These are phyloP conservation scores for Emydocephalus ijimae DNA, from an alignment of 2,113 vertebrate species.

Conservation along the genomic window DNA sequence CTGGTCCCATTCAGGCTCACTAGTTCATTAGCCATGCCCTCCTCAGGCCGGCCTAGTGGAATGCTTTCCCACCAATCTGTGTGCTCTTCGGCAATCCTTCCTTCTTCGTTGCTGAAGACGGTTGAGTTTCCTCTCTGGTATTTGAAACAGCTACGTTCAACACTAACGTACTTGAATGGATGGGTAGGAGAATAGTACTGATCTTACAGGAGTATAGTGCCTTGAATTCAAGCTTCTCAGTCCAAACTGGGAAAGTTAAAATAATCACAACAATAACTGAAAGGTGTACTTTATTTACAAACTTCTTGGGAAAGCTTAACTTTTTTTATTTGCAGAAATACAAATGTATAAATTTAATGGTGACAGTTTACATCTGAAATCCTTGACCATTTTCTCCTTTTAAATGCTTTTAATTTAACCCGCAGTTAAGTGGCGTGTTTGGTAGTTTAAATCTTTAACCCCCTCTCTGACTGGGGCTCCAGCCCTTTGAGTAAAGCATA, in stretches of 20 bases:
- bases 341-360: not conserved
- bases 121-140: constrained; percentile 58
- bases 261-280: constrained; percentile 40
- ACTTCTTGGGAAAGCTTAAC: constrained; percentile 52
- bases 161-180: constrained; percentile 62
- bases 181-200: constrained; percentile 60
- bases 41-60: constrained; percentile 73
- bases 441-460: constrained; percentile 14
- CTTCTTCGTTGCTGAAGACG: constrained; percentile 61
- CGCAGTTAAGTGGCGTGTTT: constrained; percentile 21
- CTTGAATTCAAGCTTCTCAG: constrained; percentile 80
- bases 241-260: constrained; percentile 68
- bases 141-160: constrained; percentile 49
- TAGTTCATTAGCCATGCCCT: constrained; percentile 61
- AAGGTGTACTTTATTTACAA: constrained; percentile 66
- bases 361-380: constrained; percentile 46
- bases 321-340: constrained; percentile 53
- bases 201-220: constrained; percentile 82
- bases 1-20: constrained; percentile 32
- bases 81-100: constrained; percentile 38
- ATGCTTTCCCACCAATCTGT: constrained; percentile 40
- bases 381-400: constrained; percentile 59
- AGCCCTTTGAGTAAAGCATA: constrained; percentile 13
- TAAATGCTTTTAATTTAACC: constrained; percentile 69
- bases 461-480: not conserved